Conservation (phyloP, 1,140 invertebrate genomes). For the Dendrolimus kikuchii region DNA sequence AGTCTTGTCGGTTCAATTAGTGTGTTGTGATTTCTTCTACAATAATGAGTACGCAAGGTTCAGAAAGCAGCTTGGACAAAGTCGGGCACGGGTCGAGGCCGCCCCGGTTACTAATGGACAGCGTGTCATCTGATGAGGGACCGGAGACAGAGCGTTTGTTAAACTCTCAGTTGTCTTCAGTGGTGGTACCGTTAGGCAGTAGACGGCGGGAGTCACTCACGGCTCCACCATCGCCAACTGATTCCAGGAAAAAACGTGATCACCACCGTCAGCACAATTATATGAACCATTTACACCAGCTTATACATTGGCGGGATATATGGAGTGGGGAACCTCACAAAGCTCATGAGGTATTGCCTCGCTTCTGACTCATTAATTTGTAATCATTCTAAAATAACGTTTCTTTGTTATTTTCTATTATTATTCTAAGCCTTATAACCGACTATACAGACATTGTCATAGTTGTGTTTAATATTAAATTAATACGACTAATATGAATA, state of each 20-base stretch:
- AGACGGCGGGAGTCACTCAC: slow-evolving; percentile 57
- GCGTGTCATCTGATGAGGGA: slow-evolving; percentile 55
- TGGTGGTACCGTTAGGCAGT: slow-evolving; percentile 27
- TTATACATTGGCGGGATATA: slow-evolving; percentile 65
- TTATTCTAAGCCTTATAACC: no score
- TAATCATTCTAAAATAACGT: not conserved
- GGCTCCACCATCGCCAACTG: slow-evolving; percentile 65
- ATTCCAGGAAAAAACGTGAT: slow-evolving; percentile 55
- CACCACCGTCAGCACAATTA: slow-evolving; percentile 52
- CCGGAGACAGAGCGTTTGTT: slow-evolving; percentile 61
- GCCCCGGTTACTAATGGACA: slow-evolving; percentile 44
- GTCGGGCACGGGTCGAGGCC: slow-evolving; percentile 30
- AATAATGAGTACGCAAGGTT: slow-evolving; percentile 1
- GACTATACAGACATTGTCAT: no score
- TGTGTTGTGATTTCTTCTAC: slow-evolving; percentile 23
- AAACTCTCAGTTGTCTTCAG: slow-evolving; percentile 34
- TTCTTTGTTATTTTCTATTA: not conserved
- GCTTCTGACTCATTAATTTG: not conserved
- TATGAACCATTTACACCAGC: slow-evolving; percentile 62
- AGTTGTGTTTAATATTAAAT: no score
- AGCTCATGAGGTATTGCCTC: slow-evolving; percentile 56
- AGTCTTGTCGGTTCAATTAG: slow-evolving; percentile 19
- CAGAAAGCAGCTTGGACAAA: slow-evolving; percentile 12
- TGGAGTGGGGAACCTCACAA: slow-evolving; percentile 60
- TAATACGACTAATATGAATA: no score